Percentiles rank a stretch among this genome's conserved stretches.
Conservation (phyloP, 2,888 invertebrate species). For the Scaptomyza polygonia region DNA sequence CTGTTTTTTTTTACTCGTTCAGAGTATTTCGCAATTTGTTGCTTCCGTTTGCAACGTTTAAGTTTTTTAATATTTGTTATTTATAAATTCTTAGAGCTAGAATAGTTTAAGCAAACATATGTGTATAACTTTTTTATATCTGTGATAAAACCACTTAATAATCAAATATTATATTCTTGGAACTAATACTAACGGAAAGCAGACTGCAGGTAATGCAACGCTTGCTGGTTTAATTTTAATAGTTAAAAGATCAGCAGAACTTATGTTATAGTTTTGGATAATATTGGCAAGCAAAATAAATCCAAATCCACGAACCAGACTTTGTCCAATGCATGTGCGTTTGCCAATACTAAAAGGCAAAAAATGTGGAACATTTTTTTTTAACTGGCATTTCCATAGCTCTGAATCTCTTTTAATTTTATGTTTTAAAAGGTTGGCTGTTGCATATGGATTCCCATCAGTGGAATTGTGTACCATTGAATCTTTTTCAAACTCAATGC, state of each 20-base stretch:
- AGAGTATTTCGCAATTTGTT: neutral
- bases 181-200: conserved; percentile 87
- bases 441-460: neutral
- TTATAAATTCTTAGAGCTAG: conserved; percentile 3
- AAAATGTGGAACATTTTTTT: conserved; percentile 88
- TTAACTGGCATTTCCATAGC: conserved; percentile 74
- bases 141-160: neutral
- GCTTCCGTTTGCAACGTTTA: neutral
- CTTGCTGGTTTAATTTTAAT: conserved; percentile 88
- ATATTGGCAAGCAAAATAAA: conserved; percentile 90
- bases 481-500: conserved; percentile 85
- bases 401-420: neutral
- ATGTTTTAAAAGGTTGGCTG: conserved; percentile 6
- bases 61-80: neutral
- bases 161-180: conserved; percentile 59
- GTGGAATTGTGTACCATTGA: conserved; percentile 2
- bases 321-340: conserved; percentile 93
- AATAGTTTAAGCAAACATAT: conserved; percentile 13
- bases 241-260: conserved; percentile 85
- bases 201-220: conserved; percentile 90
- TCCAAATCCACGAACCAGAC: conserved; percentile 90
- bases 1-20: neutral
- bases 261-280: conserved; percentile 89
- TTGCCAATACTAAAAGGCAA: conserved; percentile 94
- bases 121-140: neutral